Conservation (phyloP, 2,797 vertebrate genomes). For the Lutjanus campechanus region DNA sequence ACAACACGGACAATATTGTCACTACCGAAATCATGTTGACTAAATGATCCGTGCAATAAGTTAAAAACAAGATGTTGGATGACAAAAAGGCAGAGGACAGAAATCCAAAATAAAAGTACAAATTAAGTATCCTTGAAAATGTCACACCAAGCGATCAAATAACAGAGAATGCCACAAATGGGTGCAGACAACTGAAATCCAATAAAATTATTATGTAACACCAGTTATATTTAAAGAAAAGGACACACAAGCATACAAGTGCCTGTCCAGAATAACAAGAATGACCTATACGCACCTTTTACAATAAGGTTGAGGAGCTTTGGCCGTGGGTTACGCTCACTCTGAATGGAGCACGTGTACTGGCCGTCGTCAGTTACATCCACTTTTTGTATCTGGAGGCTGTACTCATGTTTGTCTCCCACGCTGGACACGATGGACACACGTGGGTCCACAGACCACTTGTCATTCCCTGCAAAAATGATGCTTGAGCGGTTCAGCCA, state of each 20-base stretch:
- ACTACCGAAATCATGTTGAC: constrained; percentile 18
- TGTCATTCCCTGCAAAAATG: constrained; percentile 96
- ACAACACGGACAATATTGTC: constrained; percentile 25
- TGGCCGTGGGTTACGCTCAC: constrained; percentile 92
- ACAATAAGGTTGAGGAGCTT: constrained; percentile 96
- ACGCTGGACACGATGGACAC: constrained; percentile 94
- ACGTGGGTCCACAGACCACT: constrained; percentile 97
- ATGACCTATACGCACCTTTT: constrained; percentile 87
- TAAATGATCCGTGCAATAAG: constrained; percentile 39
- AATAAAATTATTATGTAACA: not conserved
- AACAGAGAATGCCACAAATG: not conserved
- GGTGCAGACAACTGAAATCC: not conserved
- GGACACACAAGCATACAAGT: not conserved
- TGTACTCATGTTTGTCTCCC: constrained; percentile 95
- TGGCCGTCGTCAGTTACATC: constrained; percentile 95
- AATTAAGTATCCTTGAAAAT: not conserved
- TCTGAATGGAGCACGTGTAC: constrained; percentile 98
- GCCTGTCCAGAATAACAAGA: not conserved
- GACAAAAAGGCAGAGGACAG: constrained; percentile 14
- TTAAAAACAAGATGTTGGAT: constrained; percentile 37
- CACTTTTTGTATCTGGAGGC: constrained; percentile 98
- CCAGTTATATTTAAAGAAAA: not conserved
- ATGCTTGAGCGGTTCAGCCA: constrained; percentile 99
- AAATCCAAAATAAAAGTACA: not conserved
- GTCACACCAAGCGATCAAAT: not conserved